Conservation (phyloP, 2,888 invertebrate species). For the Celastrina argiolus region DNA sequence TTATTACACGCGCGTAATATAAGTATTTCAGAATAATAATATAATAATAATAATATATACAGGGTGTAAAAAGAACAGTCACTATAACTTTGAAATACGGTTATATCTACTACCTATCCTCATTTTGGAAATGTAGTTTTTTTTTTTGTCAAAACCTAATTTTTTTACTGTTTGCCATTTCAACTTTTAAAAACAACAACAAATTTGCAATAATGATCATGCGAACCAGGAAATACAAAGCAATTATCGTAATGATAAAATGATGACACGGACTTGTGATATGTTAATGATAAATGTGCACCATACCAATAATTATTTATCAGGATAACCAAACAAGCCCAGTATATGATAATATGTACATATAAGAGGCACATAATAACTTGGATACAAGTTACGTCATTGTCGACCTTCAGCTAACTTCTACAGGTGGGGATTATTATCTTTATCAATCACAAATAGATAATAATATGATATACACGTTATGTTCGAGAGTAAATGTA, state of each 20-base stretch:
- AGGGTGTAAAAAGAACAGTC: no score
- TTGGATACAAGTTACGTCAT: constrained; percentile 15
- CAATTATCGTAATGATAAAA: constrained; percentile 14
- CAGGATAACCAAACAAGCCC: constrained; percentile 13
- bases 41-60: no score
- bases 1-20: no score
- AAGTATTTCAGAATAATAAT: no score
- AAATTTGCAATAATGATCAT: neutral
- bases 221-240: constrained; percentile 12
- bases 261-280: constrained; percentile 13
- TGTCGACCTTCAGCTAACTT: neutral
- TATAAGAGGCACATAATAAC: neutral
- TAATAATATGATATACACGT: neutral
- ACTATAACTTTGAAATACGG: no score
- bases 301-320: neutral
- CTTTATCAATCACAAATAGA: constrained; percentile 3
- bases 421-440: neutral
- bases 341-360: neutral
- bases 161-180: no score
- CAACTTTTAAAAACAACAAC: no score
- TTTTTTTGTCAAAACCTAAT: no score
- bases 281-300: constrained; percentile 12
- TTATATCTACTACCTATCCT: no score
- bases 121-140: no score
- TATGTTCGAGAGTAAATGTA: neutral